phyloP scores from a whole-genome alignment of 2,888 invertebrate genomes.

The Cyrtodaria siliqua region DNA sequence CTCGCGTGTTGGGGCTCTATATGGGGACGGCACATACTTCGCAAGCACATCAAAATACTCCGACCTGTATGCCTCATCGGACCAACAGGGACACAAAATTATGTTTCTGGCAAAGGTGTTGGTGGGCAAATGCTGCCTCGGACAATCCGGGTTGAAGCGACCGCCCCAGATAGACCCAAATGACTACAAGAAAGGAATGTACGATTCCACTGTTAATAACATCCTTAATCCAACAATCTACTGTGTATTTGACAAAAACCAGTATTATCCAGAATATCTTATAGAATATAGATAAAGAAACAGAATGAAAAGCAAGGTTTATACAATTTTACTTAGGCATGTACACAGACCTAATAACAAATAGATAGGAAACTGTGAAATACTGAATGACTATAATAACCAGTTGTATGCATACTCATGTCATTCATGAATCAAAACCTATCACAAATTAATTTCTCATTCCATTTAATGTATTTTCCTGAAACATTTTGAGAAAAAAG shows the following conservation, averaged over 20 bases:
- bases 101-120: slow-evolving; percentile 66
- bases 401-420: no score
- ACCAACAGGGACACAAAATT: slow-evolving; percentile 42
- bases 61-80: slow-evolving; percentile 49
- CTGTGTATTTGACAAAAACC: slow-evolving; percentile 76
- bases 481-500: no score
- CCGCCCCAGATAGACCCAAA: slow-evolving; percentile 52
- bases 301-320: no score
- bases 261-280: slow-evolving; percentile 78
- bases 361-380: no score
- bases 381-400: no score
- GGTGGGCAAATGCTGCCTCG: slow-evolving; percentile 37
- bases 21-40: slow-evolving; percentile 64
- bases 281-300: slow-evolving; percentile 40
- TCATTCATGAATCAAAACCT: no score
- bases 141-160: slow-evolving; percentile 86
- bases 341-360: no score
- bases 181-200: slow-evolving; percentile 59
- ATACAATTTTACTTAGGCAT: no score
- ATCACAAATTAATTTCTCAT: no score
- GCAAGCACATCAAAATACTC: slow-evolving; percentile 58
- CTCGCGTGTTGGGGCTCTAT: slow-evolving; percentile 60
- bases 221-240: slow-evolving; percentile 69
- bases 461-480: no score
- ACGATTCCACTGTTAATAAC: slow-evolving; percentile 73